Conservation (phyloP, 2,797 vertebrate genomes). For the Clamator glandarius region DNA sequence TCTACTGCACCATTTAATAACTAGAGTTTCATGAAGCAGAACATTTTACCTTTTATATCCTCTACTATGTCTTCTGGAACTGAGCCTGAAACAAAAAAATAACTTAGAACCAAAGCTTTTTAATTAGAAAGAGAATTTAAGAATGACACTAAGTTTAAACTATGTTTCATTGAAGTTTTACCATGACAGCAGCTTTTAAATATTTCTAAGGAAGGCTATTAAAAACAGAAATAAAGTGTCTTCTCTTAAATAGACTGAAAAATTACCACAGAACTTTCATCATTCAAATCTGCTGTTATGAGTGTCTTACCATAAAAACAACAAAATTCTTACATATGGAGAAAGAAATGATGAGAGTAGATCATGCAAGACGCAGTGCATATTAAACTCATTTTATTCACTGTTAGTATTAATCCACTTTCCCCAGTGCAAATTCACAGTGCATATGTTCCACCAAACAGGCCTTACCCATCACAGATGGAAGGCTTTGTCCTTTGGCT, state of each 20-base stretch:
- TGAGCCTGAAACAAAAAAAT: slow-evolving; percentile 79
- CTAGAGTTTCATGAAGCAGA: neutral
- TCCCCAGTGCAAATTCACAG: neutral
- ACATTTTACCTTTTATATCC: slow-evolving; percentile 91
- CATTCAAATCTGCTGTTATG: neutral
- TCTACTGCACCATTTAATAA: neutral
- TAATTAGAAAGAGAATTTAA: neutral
- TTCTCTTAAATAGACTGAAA: neutral
- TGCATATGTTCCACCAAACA: neutral
- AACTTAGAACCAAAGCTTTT: neutral
- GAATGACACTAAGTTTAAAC: neutral
- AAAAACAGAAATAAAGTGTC: neutral
- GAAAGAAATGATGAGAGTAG: neutral
- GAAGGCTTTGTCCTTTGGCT: slow-evolving; percentile 88
- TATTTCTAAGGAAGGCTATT: neutral
- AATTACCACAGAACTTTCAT: neutral
- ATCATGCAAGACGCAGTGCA: rapidly evolving
- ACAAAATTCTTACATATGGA: rapidly evolving
- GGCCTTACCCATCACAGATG: slow-evolving; percentile 87
- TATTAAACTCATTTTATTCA: neutral
- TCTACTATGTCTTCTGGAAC: slow-evolving; percentile 93
- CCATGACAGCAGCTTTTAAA: neutral
- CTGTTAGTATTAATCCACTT: neutral
- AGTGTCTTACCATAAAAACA: neutral
- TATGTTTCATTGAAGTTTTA: neutral